Evolutionary conservation across 2,797 vertebrate genomes (phyloP).

Genomic region (Myotis pilosus): DNA sequence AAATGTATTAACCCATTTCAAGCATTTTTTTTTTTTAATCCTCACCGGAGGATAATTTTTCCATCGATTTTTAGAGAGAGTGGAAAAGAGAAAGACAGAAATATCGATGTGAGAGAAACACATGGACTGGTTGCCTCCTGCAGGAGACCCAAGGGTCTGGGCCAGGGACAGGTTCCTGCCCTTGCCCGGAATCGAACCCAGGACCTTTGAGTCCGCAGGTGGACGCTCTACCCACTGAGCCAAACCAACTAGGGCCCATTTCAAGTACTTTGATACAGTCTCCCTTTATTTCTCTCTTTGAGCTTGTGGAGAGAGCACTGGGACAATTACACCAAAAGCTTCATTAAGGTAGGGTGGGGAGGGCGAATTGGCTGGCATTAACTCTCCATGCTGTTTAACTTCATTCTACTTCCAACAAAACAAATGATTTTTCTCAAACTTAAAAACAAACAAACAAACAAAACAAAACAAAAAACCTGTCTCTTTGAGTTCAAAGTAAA

Average conservation of each 20-base stretch:
- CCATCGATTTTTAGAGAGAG: no score
- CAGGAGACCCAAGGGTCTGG: no score
- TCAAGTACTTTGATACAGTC: background rate
- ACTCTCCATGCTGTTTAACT: background rate
- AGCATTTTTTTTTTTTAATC: background rate
- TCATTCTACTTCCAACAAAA: constrained; percentile 13
- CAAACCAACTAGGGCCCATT: no score
- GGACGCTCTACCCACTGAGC: no score
- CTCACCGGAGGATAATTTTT: no score
- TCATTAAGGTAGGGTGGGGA: background rate
- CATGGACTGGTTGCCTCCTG: no score
- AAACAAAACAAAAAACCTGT: background rate
- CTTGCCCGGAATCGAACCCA: no score
- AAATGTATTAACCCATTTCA: background rate
- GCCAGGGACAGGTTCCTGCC: no score
- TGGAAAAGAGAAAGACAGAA: no score
- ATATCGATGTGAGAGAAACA: no score
- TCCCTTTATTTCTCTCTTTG: constrained; percentile 1
- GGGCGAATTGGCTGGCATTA: background rate
- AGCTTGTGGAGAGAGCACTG: background rate
- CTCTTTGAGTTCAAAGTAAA: background rate
- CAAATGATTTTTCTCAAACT: background rate
- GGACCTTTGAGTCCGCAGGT: no score
- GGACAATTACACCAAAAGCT: background rate
- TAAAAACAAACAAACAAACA: background rate